Conservation (phyloP, 2,113 vertebrate species). For the Danionella cerebrum region DNA sequence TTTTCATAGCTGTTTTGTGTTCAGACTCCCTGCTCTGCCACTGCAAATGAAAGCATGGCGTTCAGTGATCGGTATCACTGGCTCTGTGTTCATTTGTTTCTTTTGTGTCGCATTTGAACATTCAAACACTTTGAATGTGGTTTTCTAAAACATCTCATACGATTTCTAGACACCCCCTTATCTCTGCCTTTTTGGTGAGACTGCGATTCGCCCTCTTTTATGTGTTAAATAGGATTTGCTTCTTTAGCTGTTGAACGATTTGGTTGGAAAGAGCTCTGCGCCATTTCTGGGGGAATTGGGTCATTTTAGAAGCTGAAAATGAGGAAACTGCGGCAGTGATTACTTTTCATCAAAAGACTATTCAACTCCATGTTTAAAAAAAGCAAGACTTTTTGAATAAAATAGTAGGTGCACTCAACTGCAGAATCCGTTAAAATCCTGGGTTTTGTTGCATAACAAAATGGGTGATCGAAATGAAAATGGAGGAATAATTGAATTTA, state of each 20-base stretch:
- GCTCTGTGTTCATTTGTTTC: not conserved
- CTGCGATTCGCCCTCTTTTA: constrained; percentile 56
- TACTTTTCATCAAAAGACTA: not conserved
- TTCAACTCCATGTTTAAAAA: not conserved
- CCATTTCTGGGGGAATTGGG: constrained; percentile 44
- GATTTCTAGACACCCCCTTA: constrained; percentile 47
- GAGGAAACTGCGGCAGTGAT: constrained; percentile 5
- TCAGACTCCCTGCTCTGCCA: not conserved
- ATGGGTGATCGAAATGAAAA: too few species aligned
- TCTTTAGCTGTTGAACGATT: constrained; percentile 33
- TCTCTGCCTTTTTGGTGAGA: constrained; percentile 32
- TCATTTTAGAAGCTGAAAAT: constrained; percentile 14
- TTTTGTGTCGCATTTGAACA: not conserved
- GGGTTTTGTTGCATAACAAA: too few species aligned
- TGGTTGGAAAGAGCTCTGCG: constrained; percentile 22
- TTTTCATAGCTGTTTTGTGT: constrained; percentile 36
- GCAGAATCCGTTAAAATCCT: not conserved
- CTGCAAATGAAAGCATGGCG: constrained; percentile 1
- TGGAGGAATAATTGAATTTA: too few species aligned
- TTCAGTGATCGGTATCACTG: not conserved
- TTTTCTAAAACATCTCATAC: constrained; percentile 27
- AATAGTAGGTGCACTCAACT: not conserved
- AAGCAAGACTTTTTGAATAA: not conserved
- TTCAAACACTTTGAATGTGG: constrained; percentile 11
- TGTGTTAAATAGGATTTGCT: constrained; percentile 68